Evolutionary conservation across 1,140 invertebrate genomes (phyloP).

Genomic region (Sinonovacula constricta): DNA sequence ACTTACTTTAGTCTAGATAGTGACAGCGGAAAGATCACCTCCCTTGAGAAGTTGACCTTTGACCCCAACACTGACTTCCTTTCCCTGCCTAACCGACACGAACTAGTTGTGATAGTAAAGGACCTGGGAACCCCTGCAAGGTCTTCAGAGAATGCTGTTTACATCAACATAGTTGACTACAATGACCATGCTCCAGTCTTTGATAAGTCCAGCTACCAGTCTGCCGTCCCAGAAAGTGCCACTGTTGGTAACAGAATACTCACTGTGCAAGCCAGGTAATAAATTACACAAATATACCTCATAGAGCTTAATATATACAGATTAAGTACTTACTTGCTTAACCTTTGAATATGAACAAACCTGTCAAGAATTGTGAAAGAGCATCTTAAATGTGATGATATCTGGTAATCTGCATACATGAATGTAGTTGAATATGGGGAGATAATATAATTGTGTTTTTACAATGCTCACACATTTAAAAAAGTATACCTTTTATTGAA

Average conservation of each 20-base stretch:
- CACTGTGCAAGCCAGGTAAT: constrained; percentile 86
- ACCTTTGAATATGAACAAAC: too few species aligned
- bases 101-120: constrained; percentile 91
- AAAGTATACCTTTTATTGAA: too few species aligned
- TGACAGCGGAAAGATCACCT: constrained; percentile 92
- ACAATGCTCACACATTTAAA: too few species aligned
- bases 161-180: constrained; percentile 71
- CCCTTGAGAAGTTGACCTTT: constrained; percentile 89
- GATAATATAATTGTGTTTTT: too few species aligned
- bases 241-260: constrained; percentile 82
- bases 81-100: constrained; percentile 93
- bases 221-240: constrained; percentile 88
- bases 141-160: constrained; percentile 80
- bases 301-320: too few species aligned
- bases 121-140: constrained; percentile 96
- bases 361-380: too few species aligned
- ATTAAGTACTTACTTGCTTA: too few species aligned
- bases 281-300: too few species aligned
- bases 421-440: too few species aligned
- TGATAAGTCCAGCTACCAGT: constrained; percentile 66
- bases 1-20: constrained; percentile 94
- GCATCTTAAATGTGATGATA: too few species aligned
- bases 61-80: constrained; percentile 85
- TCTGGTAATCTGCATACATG: too few species aligned
- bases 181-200: constrained; percentile 76